Evolutionary conservation across 2,797 vertebrate genomes (phyloP), one percentile per base, ranked within the genome.

Genomic region (Cyprinella venusta): DNA sequence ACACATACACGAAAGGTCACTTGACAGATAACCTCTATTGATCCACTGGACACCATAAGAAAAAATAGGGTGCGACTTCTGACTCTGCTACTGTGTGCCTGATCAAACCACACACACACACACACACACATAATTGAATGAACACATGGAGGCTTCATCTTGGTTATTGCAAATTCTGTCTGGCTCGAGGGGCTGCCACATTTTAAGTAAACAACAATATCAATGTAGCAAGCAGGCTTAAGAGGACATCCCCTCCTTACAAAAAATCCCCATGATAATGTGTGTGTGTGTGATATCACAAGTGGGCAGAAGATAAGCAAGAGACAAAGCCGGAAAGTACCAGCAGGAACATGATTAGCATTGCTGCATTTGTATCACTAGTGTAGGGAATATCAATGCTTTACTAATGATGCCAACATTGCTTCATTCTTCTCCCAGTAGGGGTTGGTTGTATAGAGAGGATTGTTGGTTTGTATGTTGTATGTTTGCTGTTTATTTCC

Each of bases 11-110:
- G 9, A 54, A 79, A 80, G 85, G 82, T 70, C 30, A 79, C 52
- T 50, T 33, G 64, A 76, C 72, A 83, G 63, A 78, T 84, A 85
- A 75, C 77, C 80, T 83, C 18, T 64, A 85, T 83, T 24, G 80
- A 85, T 86, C 68, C 52, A 19, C 54, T 15, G 65, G 26, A 65
- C 70, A 30, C 18, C 36, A 80, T 77, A 71, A 76, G 72, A 38
- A 36, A 36, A 83, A 83, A 81, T 52, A 24, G 10, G 36, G 30
- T 78, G 78, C 33, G 56, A 72, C 48, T 74, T 77, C 75, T 26
- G 70, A 19, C 48, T 80, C 70, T 24, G 71, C 38, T 63, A 72
- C 79, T 21, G n/a, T 10, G 40, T 8, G 50, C 24, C 67, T 15
- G 9, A 80, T 56, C 83, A 77, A 69, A 76, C 38, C 64, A n/a